phyloP scores from a whole-genome alignment of 1,140 invertebrate genomes.

The Telenomus remus region DNA sequence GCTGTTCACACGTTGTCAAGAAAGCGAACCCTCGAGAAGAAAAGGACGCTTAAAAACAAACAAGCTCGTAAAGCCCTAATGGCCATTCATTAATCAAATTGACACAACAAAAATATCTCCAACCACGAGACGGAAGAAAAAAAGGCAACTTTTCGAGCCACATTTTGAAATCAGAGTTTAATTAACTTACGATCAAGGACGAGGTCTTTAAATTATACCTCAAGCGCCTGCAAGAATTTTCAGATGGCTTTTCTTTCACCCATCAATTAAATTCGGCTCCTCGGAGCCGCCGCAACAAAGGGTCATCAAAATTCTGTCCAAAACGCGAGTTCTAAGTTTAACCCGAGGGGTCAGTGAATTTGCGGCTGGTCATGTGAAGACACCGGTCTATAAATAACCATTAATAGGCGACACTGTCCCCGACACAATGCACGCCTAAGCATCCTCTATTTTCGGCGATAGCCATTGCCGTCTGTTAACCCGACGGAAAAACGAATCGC shows the following conservation, averaged over 20 bases:
- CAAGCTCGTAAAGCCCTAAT: conserved; percentile 11
- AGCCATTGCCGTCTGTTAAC: conserved; percentile 63
- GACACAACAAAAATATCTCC: conserved; percentile 5
- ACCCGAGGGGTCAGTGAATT: conserved; percentile 7
- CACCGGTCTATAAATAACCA: conserved; percentile 47
- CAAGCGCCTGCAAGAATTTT: too few species aligned
- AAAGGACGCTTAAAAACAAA: conserved; percentile 24
- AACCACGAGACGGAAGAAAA: neutral
- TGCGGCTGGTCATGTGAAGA: neutral
- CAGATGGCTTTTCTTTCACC: neutral
- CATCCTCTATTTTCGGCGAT: conserved; percentile 72
- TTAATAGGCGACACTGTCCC: conserved; percentile 61
- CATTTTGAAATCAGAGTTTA: too few species aligned
- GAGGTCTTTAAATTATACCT: too few species aligned
- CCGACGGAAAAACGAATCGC: conserved; percentile 61
- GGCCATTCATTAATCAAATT: conserved; percentile 39
- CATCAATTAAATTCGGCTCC: conserved; percentile 36
- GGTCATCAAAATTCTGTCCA: conserved; percentile 27
- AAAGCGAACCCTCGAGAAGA: conserved; percentile 32
- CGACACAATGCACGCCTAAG: conserved; percentile 63
- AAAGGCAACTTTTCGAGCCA: too few species aligned
- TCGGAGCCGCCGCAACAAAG: conserved; percentile 23
- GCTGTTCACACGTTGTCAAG: conserved; percentile 34
- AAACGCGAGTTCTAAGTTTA: neutral
- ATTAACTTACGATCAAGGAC: too few species aligned